Conservation (phyloP, 1,140 invertebrate species). For the Caenorhabditis tropicalis region DNA sequence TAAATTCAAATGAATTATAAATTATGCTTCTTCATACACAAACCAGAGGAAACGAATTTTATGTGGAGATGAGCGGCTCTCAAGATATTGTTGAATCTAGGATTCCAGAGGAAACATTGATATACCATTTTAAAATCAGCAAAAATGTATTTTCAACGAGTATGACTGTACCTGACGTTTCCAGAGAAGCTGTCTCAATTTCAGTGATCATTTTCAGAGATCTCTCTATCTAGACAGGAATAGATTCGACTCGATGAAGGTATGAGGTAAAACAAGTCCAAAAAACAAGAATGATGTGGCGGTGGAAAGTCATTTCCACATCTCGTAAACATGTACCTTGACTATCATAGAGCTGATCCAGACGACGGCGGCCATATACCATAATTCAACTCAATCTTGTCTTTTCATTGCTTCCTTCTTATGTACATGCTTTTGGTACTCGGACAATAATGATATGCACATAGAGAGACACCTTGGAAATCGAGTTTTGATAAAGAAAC, state of each 20-base stretch:
- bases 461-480: neutral
- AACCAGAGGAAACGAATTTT: neutral
- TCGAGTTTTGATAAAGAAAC: neutral
- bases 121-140: no score
- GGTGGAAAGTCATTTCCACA: slow-evolving; percentile 37
- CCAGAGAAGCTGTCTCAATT: neutral
- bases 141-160: no score
- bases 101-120: no score
- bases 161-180: neutral
- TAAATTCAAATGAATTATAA: neutral
- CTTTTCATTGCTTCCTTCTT: slow-evolving; percentile 14
- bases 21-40: neutral
- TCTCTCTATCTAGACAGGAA: neutral
- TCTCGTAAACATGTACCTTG: slow-evolving; percentile 38
- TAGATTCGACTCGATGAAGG: neutral
- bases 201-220: neutral
- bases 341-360: slow-evolving; percentile 34
- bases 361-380: slow-evolving; percentile 37
- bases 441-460: slow-evolving; percentile 35
- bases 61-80: neutral
- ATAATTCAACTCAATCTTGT: slow-evolving; percentile 31
- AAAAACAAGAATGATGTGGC: slow-evolving; percentile 27
- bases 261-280: slow-evolving; percentile 33
- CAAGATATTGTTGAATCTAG: no score
- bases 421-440: slow-evolving; percentile 13